Conservation (phyloP, 2,113 vertebrate genomes). For the Perca flavescens region DNA sequence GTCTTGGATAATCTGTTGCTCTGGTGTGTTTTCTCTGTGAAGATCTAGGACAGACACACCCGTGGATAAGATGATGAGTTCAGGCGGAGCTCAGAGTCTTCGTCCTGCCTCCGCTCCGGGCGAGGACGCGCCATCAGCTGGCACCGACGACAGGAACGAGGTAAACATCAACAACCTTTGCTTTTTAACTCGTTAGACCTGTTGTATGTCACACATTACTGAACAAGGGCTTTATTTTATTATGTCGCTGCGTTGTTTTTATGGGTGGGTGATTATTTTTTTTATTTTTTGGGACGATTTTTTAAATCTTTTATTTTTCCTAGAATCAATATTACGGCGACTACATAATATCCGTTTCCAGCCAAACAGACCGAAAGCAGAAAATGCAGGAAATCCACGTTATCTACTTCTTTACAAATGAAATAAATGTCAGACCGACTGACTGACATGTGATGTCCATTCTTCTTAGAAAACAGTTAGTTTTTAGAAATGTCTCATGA, state of each 20-base stretch:
- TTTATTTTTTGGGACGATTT: too few species aligned
- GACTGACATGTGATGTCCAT: too few species aligned
- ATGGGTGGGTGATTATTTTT: too few species aligned
- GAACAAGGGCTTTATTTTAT: neutral
- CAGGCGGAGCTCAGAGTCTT: conserved; percentile 81
- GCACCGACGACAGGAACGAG: conserved; percentile 91
- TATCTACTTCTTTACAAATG: too few species aligned
- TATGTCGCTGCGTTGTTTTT: neutral
- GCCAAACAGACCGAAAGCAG: too few species aligned
- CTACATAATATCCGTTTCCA: too few species aligned
- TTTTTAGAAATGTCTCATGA: too few species aligned
- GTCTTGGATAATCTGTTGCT: neutral
- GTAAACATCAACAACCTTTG: conserved; percentile 72
- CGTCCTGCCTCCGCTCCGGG: conserved; percentile 87
- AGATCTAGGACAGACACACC: conserved; percentile 93
- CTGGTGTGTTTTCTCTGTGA: conserved; percentile 6
- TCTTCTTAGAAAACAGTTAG: too few species aligned
- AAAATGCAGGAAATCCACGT: too few species aligned
- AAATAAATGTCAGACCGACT: too few species aligned
- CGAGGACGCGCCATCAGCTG: conserved; percentile 80
- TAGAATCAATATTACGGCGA: too few species aligned
- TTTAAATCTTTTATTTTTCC: too few species aligned
- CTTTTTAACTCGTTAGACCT: conserved; percentile 12
- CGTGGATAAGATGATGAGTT: conserved; percentile 89
- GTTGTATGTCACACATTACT: conserved; percentile 14